Percentiles rank a stretch among this genome's conserved stretches.
phyloP scores from a whole-genome alignment of 2,113 vertebrate species.

The Labeo rohita region DNA sequence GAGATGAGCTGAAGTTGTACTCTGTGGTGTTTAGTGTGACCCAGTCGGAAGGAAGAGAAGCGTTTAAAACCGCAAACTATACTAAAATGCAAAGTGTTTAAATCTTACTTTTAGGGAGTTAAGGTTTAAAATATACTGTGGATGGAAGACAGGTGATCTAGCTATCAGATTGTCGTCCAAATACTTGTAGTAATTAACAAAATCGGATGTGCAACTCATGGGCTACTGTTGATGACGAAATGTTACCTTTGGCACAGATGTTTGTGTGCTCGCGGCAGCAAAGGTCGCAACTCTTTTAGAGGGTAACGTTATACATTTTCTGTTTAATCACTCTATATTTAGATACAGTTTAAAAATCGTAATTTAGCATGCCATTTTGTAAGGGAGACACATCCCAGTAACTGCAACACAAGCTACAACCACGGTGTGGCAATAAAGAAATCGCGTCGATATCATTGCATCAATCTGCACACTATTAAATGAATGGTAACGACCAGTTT shows the following conservation, averaged over 20 bases:
- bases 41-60: neutral
- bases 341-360: neutral
- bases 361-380: neutral
- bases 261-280: neutral
- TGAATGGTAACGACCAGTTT: neutral
- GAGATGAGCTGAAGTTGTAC: neutral
- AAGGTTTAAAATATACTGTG: too few relatives aligned
- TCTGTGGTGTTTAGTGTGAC: neutral
- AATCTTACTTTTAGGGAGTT: neutral
- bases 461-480: neutral
- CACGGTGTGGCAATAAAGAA: neutral
- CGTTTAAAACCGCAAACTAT: neutral
- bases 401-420: neutral
- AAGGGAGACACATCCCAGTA: neutral
- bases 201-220: neutral
- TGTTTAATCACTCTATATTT: neutral
- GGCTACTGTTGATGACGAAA: neutral
- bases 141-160: neutral
- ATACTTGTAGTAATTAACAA: neutral
- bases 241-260: constrained; percentile 8
- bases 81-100: neutral
- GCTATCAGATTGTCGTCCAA: too few relatives aligned
- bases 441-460: neutral
- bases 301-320: neutral
- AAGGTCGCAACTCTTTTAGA: neutral